Conservation (phyloP, 2,888 invertebrate genomes). For the Idaea straminata region DNA sequence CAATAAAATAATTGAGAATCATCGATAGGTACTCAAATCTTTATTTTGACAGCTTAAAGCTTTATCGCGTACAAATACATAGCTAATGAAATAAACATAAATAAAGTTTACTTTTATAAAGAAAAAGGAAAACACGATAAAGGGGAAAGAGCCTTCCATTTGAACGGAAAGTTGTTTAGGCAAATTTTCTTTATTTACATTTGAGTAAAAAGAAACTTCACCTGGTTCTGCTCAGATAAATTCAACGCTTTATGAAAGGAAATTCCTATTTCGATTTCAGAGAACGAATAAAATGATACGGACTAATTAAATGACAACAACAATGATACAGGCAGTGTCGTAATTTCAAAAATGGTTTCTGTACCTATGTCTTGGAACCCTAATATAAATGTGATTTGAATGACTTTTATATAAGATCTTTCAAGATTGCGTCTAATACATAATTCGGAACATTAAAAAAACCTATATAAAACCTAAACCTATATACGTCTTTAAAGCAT, state of each 20-base stretch:
- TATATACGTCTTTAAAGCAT: no score
- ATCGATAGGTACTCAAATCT: background rate
- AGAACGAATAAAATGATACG: background rate
- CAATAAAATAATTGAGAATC: background rate
- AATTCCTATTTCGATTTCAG: background rate
- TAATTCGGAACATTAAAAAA: no score
- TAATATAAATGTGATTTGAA: no score
- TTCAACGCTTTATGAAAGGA: conserved; percentile 34
- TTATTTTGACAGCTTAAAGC: conserved; percentile 16
- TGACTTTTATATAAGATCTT: no score
- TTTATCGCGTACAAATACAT: conserved; percentile 30
- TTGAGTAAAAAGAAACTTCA: conserved; percentile 47
- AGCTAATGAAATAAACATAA: conserved; percentile 46
- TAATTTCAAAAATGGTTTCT: background rate
- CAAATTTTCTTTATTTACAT: conserved; percentile 54
- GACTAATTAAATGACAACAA: background rate
- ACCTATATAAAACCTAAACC: no score
- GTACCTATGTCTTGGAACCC: background rate
- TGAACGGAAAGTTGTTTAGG: conserved; percentile 54
- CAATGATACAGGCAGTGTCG: background rate
- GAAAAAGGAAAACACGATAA: conserved; percentile 50
- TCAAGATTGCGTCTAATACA: no score
- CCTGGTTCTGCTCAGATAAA: conserved; percentile 38
- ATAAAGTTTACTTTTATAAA: conserved; percentile 45
- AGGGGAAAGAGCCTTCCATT: conserved; percentile 48